A percentile compares a stretch with the other conserved stretches of the same genome.
Conservation (phyloP, 2,888 invertebrate species). For the Ceramica pisi region DNA sequence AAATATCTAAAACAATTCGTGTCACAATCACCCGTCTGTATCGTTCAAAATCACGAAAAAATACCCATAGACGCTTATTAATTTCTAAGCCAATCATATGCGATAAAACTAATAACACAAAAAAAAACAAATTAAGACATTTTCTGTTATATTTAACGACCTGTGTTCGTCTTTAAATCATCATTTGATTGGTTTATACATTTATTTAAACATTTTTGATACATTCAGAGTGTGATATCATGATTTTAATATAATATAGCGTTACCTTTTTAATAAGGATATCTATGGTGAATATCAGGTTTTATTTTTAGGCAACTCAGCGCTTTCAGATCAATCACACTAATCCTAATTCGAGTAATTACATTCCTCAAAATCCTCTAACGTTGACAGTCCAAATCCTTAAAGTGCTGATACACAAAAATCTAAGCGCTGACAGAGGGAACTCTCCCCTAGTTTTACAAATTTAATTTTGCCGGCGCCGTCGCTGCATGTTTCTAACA, state of each 20-base stretch:
- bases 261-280: slow-evolving; percentile 11
- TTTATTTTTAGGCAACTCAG: neutral
- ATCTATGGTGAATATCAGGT: neutral
- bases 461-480: slow-evolving; percentile 59
- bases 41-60: slow-evolving; percentile 21
- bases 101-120: slow-evolving; percentile 51
- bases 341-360: slow-evolving; percentile 55
- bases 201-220: slow-evolving; percentile 59
- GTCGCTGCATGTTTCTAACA: slow-evolving; percentile 49
- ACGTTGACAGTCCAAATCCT: slow-evolving; percentile 62
- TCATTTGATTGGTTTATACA: slow-evolving; percentile 54
- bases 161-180: slow-evolving; percentile 62
- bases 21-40: slow-evolving; percentile 30
- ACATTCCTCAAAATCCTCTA: slow-evolving; percentile 53
- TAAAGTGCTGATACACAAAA: slow-evolving; percentile 69
- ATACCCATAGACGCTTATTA: slow-evolving; percentile 49
- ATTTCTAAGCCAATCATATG: slow-evolving; percentile 59
- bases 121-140: slow-evolving; percentile 64
- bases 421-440: slow-evolving; percentile 63
- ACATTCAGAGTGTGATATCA: slow-evolving; percentile 21
- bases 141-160: slow-evolving; percentile 59
- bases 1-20: slow-evolving; percentile 7
- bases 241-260: slow-evolving; percentile 10
- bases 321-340: slow-evolving; percentile 36
- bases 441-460: slow-evolving; percentile 61